Evolutionary conservation across 37 sponge, comb jelly and placozoan genomes (phyloP), one percentile per base, ranked within the genome.

Genomic region (Oscarella lobularis): DNA sequence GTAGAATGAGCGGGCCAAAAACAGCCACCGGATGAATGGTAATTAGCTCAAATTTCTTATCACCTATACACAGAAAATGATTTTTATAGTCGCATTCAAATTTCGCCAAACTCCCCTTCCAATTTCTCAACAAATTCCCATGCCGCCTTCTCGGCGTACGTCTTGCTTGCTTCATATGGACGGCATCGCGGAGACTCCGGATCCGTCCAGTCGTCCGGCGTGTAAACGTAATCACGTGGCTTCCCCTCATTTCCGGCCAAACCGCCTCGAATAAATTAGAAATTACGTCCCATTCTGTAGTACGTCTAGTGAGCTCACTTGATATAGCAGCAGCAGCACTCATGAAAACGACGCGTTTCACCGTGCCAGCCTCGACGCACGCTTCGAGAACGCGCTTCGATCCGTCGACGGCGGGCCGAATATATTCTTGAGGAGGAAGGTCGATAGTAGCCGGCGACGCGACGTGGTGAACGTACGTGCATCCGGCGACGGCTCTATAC

Each of bases 291-390:
- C n/a, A n/a, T n/a, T n/a, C n/a, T n/a, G n/a, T n/a, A n/a, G n/a
- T n/a, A n/a, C n/a, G n/a, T n/a, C n/a, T n/a, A n/a, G n/a, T n/a
- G n/a, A n/a, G n/a, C n/a, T n/a, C n/a, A 38, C 40, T 73, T 30
- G 87, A 84, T 29, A 95, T 76, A 9, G 96, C 89, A 32, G 87
- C 85, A 3, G 86, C 83, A n/a, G 93, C 86, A 74, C 96, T 95
- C 41, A 89, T 90, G 6, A 95, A 37, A 1, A 95, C 89, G 0
- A 95, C 96, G 0, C 92, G 68, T 71, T 86, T 87, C 48, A 94
- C 92, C 36, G 80, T 79, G 9, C 87, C 87, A 5, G 86, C 86
- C 1, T 82, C 85, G 0, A 80, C 81, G 69, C 96, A 95, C 0
- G 92, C 96, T 5, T 81, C 75, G 20, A 95, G 87, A 2, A 95